Base-by-base conservation (phyloP, 92 coral and sea anemone genomes). In the Virgularia gustaviana region DNA sequence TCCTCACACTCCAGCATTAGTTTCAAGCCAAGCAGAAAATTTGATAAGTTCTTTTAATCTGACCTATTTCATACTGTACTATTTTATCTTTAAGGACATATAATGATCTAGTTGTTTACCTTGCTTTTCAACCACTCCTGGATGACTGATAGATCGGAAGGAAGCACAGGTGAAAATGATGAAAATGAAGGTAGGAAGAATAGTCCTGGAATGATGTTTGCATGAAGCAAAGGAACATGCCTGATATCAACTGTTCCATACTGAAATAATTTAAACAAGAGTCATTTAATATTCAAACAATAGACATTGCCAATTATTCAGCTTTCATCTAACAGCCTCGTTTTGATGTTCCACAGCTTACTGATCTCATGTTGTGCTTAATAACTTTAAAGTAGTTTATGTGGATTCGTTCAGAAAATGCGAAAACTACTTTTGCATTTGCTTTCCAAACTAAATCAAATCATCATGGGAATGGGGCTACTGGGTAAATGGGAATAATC, bases 241-340 rank as follows among this genome's bases (percentile, higher is more conserved):
- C 82, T 90, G 57, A 92, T 83, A 47, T 92, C 98, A 64, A 92
- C 98, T 18, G 98, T 92, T 9, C 96, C 88, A 63, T 84, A 89
- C 98, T 92, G 83, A 15, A 55, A 71, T 35, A 1, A 60, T n/a
- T n/a, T n/a, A n/a, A n/a, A n/a, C n/a, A n/a, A n/a, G 2, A n/a
- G 63, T 3, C 16, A 57, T 57, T n/a, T 13, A 36, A 19, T 20
- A 59, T 11, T n/a, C 11, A n/a, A n/a, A n/a, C n/a, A n/a, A n/a
- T n/a, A n/a, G n/a, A n/a, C n/a, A n/a, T n/a, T n/a, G n/a, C n/a
- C n/a, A n/a, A n/a, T n/a, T n/a, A n/a, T n/a, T n/a, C n/a, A n/a
- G n/a, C n/a, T n/a, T n/a, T n/a, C n/a, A n/a, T n/a, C n/a, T n/a
- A n/a, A n/a, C n/a, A n/a, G n/a, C n/a, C n/a, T n/a, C n/a, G n/a